Percentiles rank a stretch among this genome's conserved stretches.
Evolutionary conservation across 2,113 vertebrate species (phyloP).

Genomic region (Morone chrysops): DNA sequence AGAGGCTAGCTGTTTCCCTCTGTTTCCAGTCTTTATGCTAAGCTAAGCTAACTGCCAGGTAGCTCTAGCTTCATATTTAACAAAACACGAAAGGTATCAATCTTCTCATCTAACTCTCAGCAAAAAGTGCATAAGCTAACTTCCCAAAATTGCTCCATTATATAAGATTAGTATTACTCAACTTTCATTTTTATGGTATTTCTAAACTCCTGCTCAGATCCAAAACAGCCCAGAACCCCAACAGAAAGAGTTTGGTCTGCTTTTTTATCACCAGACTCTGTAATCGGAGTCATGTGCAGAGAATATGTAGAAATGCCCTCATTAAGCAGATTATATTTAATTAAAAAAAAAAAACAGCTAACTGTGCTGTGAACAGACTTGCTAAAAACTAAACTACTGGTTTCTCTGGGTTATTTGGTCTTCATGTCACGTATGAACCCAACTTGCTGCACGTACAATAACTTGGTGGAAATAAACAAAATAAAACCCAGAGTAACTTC

Average conservation of each 20-base stretch:
- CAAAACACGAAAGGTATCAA: neutral
- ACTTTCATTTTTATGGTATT: neutral
- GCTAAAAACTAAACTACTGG: neutral
- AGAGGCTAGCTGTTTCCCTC: too few species aligned
- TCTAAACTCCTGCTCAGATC: neutral
- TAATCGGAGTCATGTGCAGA: neutral
- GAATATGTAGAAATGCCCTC: neutral
- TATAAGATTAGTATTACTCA: neutral
- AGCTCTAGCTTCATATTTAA: neutral
- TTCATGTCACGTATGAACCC: neutral
- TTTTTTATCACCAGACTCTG: neutral
- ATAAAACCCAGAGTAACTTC: neutral
- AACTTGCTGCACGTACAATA: neutral
- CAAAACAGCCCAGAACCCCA: constrained; percentile 7
- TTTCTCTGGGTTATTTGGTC: constrained; percentile 26
- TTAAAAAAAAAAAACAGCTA: neutral
- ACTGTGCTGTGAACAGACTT: neutral
- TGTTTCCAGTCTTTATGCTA: too few species aligned
- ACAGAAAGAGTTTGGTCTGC: neutral
- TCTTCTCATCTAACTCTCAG: neutral
- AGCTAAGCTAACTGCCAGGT: neutral
- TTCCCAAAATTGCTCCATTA: neutral
- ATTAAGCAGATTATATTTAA: neutral
- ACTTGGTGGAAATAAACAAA: constrained; percentile 20
- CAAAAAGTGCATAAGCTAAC: neutral